Evolutionary conservation across 1,140 invertebrate genomes (phyloP).

Genomic region (Rhagoletis zephyria): DNA sequence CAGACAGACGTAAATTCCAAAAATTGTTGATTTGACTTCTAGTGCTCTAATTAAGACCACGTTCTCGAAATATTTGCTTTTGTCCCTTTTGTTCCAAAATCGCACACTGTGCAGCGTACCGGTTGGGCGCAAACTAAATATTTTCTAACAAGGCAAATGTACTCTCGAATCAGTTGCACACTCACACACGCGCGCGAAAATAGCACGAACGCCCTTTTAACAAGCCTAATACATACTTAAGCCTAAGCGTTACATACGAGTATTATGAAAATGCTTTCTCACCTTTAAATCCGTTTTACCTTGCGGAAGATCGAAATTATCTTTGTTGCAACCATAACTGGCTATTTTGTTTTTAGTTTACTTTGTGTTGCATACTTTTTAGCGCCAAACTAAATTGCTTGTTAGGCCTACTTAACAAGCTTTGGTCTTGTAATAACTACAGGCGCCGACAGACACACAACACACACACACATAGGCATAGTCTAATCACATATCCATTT

Average conservation of each 20-base stretch:
- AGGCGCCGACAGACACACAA: background rate
- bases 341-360: background rate
- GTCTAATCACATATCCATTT: background rate
- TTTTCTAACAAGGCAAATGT: background rate
- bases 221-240: background rate
- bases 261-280: slow-evolving; percentile 24
- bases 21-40: no score
- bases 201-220: background rate
- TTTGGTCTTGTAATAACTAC: background rate
- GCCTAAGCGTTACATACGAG: background rate
- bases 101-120: background rate
- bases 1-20: no score
- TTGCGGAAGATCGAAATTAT: slow-evolving; percentile 27
- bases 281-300: slow-evolving; percentile 1
- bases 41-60: no score
- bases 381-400: slow-evolving; percentile 40
- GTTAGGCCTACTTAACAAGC: slow-evolving; percentile 48
- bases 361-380: slow-evolving; percentile 29
- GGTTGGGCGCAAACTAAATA: background rate
- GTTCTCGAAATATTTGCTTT: no score
- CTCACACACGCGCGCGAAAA: background rate
- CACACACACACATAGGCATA: background rate
- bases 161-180: background rate
- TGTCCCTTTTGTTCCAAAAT: no score
- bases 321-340: background rate